phyloP scores from a whole-genome alignment of 1,140 invertebrate species.

The Littorina saxatilis region DNA sequence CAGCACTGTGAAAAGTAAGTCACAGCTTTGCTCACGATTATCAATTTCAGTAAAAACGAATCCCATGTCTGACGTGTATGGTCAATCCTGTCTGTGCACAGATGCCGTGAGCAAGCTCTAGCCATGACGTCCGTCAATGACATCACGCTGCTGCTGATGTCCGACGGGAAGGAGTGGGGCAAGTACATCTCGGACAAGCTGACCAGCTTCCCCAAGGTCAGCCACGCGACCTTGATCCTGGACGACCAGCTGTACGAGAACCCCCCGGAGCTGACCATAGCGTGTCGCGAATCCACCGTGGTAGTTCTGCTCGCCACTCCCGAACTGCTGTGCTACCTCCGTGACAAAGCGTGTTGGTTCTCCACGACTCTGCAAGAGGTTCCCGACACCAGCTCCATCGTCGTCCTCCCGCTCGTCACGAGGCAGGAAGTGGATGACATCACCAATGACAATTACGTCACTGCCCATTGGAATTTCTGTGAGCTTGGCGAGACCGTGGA shows the following conservation, averaged over 20 bases:
- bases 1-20: too few relatives aligned
- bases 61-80: too few relatives aligned
- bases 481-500: neutral
- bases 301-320: constrained; percentile 31
- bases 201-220: neutral
- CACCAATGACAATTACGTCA: neutral
- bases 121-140: neutral
- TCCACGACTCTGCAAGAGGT: neutral
- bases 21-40: too few relatives aligned
- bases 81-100: too few relatives aligned
- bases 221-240: neutral
- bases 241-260: constrained; percentile 40
- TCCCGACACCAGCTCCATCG: neutral
- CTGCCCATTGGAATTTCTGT: neutral
- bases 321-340: constrained; percentile 10
- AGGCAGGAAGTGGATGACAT: neutral
- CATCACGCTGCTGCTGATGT: constrained; percentile 16
- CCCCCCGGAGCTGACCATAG: constrained; percentile 30
- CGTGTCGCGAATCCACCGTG: neutral
- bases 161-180: constrained; percentile 19
- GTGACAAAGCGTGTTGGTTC: constrained; percentile 26
- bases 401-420: neutral
- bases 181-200: neutral
- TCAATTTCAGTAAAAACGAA: too few relatives aligned
- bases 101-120: too few relatives aligned